A percentile compares a stretch with the other conserved stretches of the same genome.
These are phyloP conservation scores for Mormoops blainvillei DNA, from an alignment of 2,113 vertebrate genomes.

Conservation along the genomic window DNA sequence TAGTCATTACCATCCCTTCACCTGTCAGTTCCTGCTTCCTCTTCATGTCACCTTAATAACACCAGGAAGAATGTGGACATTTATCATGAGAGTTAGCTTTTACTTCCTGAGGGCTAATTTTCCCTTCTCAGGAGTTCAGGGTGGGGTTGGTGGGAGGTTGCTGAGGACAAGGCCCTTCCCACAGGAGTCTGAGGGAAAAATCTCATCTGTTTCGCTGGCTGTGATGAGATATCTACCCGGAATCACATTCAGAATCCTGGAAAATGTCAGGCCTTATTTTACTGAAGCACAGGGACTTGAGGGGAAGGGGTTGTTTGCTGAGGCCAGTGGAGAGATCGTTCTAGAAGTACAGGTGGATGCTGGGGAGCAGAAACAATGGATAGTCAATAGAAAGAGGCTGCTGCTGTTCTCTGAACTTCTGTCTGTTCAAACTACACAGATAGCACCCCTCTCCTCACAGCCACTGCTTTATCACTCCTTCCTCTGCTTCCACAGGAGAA, in stretches of 20 bases:
- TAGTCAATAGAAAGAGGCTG: neutral
- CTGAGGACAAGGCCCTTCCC: neutral
- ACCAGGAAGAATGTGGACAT: neutral
- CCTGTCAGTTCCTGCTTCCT: neutral
- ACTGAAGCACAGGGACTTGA: neutral
- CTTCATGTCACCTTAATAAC: neutral
- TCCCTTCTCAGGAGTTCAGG: neutral
- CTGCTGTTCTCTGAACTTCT: neutral
- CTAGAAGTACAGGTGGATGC: neutral
- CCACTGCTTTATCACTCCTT: neutral
- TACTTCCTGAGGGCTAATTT: neutral
- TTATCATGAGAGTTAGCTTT: neutral
- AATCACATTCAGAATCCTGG: neutral
- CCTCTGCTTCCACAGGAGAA: neutral
- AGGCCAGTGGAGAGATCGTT: neutral
- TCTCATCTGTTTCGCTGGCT: neutral
- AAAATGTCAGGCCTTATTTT: neutral
- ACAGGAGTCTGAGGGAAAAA: neutral
- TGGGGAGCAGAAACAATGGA: neutral
- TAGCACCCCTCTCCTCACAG: neutral
- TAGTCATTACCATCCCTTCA: neutral
- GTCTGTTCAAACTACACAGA: neutral
- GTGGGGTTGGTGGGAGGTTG: neutral
- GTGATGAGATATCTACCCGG: neutral
- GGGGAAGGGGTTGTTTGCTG: neutral